Evolutionary conservation across 2,888 invertebrate genomes (phyloP), one percentile per base, ranked within the genome.

Genomic region (Conchocele bisecta): DNA sequence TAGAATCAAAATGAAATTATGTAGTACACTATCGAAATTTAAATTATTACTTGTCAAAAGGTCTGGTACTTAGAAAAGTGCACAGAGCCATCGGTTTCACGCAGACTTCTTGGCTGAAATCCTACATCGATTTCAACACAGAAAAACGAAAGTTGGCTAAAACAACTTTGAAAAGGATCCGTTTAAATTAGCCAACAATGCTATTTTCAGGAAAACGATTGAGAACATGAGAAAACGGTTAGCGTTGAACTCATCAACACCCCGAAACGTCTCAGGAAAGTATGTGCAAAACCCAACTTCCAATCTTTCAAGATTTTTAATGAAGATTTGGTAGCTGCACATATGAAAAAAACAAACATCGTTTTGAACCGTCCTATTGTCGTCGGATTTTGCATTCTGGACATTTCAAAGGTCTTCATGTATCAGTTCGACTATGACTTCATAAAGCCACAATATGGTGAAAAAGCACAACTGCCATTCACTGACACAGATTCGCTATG

Each of bases 171-270:
- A 87, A 58, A 58, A 90, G 86, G 72, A 85, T 68, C 86, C 91
- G 66, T 71, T 75, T 73, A 31, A 58, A 67, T n/a, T n/a, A n/a
- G n/a, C n/a, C n/a, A n/a, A n/a, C n/a, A n/a, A n/a, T n/a, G n/a
- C n/a, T n/a, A 81, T 88, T 24, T 90, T 84, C 75, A 87, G 88
- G 7, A 92, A 91, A 84, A 89, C 89, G 0, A 91, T 91, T 87
- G 91, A 91, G 79, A 91, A 91, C 83, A 87, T 90, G 11, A 70
- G 88, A 26, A 91, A 90, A 39, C 75, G 85, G 41, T 84, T 15
- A 83, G 89, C 26, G 44, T 57, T n/a, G 57, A 57, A 57, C 41
- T 57, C 9, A 33, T 57, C 15, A 57, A 57, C 22, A 42, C 11
- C 15, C 24, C 31, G 4, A 44, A 57, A 42, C 57, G 44, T 6